Percentiles rank a stretch among this genome's conserved stretches.
Evolutionary conservation across 2,888 invertebrate species (phyloP).

Genomic region (Calliphora vomitoria): DNA sequence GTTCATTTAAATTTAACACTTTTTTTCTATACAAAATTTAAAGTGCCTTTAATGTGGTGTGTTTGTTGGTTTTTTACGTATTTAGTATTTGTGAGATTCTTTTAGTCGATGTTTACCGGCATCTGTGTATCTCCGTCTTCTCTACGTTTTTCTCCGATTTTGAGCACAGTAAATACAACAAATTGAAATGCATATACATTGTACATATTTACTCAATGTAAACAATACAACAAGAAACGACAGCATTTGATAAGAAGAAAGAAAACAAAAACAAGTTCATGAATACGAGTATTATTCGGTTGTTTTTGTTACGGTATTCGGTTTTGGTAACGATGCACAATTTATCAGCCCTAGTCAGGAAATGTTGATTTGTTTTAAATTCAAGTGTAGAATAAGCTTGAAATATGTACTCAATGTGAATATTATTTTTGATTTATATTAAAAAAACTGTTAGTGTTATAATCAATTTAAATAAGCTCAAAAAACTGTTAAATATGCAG

Average conservation of each 20-base stretch:
- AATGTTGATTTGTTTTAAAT: too few species aligned
- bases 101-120: slow-evolving; percentile 28
- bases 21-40: not conserved
- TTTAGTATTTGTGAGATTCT: slow-evolving; percentile 40
- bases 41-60: not conserved
- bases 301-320: not conserved
- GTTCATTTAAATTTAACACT: not conserved
- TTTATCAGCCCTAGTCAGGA: not conserved
- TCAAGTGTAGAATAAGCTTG: too few species aligned
- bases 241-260: slow-evolving; percentile 32
- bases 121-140: slow-evolving; percentile 18
- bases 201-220: slow-evolving; percentile 22
- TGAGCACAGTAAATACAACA: not conserved
- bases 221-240: slow-evolving; percentile 28
- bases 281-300: slow-evolving; percentile 5
- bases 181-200: not conserved
- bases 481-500: too few species aligned
- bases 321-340: not conserved
- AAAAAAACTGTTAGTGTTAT: too few species aligned
- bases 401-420: slow-evolving; percentile 30
- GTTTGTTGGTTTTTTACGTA: not conserved
- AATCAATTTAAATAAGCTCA: too few species aligned
- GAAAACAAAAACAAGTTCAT: slow-evolving; percentile 30
- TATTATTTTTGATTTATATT: too few species aligned
- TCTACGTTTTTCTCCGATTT: not conserved